Conservation (phyloP, 2,797 vertebrate species). For the Caiman crocodilus region DNA sequence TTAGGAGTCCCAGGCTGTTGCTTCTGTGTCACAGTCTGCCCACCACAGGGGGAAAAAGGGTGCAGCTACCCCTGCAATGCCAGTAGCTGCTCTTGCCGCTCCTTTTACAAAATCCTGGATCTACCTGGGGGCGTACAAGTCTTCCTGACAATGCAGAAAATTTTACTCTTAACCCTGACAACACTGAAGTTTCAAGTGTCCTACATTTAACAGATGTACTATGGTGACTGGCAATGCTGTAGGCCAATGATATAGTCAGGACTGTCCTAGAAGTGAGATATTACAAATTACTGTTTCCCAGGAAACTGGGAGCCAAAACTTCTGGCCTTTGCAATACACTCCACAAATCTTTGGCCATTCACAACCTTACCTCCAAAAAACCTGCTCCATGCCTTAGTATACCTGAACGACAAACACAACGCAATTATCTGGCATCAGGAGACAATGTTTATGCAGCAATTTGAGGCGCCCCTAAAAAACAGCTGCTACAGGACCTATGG, state of each 20-base stretch:
- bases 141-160: no score
- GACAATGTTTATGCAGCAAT: neutral
- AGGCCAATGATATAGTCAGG: fast-evolving
- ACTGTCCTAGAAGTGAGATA: neutral
- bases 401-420: neutral
- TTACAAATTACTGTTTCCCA: neutral
- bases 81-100: no score
- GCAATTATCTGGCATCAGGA: neutral
- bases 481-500: neutral
- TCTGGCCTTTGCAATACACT: neutral
- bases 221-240: neutral
- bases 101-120: no score
- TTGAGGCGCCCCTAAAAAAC: neutral
- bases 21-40: no score
- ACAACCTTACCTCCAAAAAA: neutral
- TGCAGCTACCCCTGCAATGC: no score
- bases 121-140: no score
- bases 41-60: no score
- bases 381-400: neutral
- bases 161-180: neutral
- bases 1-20: no score
- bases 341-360: neutral
- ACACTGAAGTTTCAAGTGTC: neutral
- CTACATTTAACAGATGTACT: neutral
- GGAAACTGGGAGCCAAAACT: slow-evolving; percentile 2